A percentile compares a stretch with the other conserved stretches of the same genome.
phyloP scores from a whole-genome alignment of 2,113 vertebrate genomes.

The Cygnus buccinator region DNA sequence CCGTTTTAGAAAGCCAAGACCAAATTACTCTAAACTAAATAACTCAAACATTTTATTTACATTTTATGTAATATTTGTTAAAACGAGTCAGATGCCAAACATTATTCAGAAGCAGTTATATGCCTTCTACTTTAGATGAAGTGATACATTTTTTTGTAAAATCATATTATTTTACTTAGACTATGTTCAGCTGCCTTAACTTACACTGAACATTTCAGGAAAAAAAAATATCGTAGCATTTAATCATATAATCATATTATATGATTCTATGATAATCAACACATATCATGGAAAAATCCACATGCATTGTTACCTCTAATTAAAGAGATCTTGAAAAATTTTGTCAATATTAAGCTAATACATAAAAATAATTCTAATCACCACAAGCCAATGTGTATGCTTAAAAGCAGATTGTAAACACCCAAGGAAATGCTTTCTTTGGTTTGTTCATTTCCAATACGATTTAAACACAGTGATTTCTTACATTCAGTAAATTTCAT shows the following conservation, averaged over 20 bases:
- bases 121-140: background rate
- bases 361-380: background rate
- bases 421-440: background rate
- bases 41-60: background rate
- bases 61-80: background rate
- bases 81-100: background rate
- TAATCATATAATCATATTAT: too few species aligned
- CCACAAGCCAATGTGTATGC: background rate
- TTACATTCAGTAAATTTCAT: background rate
- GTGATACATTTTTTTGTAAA: background rate
- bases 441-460: background rate
- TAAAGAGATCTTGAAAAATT: background rate
- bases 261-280: background rate
- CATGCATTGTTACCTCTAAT: background rate
- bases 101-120: background rate
- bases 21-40: background rate
- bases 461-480: background rate
- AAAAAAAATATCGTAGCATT: background rate
- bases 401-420: conserved; percentile 5
- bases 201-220: background rate
- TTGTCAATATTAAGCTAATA: background rate
- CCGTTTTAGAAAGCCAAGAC: background rate
- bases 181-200: background rate
- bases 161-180: background rate
- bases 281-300: background rate